phyloP scores from a whole-genome alignment of 2,797 vertebrate species.

The Lepilemur ruficaudatus region DNA sequence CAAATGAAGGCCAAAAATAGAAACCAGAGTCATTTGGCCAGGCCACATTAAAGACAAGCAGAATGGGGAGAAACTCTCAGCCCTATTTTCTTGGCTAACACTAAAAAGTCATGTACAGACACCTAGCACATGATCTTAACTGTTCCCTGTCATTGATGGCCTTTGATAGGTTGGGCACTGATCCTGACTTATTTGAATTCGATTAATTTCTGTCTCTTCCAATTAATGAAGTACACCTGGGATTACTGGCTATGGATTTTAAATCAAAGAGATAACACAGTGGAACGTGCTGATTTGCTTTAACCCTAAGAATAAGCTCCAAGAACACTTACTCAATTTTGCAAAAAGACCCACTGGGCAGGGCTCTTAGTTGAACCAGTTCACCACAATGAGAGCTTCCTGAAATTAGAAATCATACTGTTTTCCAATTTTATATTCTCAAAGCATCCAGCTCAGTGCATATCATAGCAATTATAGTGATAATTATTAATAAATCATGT shows the following conservation, averaged over 20 bases:
- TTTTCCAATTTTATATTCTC: neutral
- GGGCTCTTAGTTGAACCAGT: neutral
- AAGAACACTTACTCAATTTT: neutral
- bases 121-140: neutral
- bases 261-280: slow-evolving; percentile 31
- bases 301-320: neutral
- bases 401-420: neutral
- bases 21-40: neutral
- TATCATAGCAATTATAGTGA: neutral
- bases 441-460: neutral
- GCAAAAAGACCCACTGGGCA: neutral
- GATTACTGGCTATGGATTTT: neutral
- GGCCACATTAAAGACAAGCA: neutral
- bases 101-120: neutral
- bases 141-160: neutral
- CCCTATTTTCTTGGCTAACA: neutral
- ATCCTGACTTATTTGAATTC: neutral
- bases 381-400: neutral
- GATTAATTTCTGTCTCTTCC: neutral
- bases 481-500: neutral
- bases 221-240: neutral
- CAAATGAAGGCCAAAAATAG: neutral
- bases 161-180: neutral
- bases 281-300: neutral
- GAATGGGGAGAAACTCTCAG: neutral